phyloP scores from a whole-genome alignment of 2,113 vertebrate genomes.

The Malaclemys terrapin region DNA sequence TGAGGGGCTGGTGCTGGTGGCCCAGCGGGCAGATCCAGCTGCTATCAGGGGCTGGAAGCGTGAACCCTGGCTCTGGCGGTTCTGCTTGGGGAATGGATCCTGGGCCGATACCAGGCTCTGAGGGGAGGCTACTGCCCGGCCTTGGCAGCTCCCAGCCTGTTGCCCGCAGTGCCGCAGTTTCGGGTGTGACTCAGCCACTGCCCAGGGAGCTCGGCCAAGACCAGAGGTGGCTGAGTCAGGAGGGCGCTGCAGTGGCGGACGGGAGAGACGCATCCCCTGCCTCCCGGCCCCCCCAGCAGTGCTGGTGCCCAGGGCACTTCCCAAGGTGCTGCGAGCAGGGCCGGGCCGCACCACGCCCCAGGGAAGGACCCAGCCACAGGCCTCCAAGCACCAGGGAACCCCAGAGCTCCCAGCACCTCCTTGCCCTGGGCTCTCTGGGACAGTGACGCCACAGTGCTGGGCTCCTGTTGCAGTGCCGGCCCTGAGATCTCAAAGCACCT shows the following conservation, averaged over 20 bases:
- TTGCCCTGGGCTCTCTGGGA: no score
- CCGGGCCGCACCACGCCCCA: background rate
- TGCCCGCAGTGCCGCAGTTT: background rate
- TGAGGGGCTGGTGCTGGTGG: background rate
- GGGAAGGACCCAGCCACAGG: background rate
- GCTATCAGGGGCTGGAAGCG: background rate
- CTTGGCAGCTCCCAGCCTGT: background rate
- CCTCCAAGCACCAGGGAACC: background rate
- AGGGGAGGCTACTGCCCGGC: background rate
- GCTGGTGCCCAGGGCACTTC: background rate
- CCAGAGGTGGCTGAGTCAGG: background rate
- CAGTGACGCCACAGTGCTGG: no score
- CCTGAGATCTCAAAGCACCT: background rate
- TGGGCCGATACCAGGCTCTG: background rate
- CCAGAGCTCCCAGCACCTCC: background rate
- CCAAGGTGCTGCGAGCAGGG: background rate
- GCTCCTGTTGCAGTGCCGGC: background rate
- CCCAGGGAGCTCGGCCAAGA: background rate
- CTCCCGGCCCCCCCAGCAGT: background rate
- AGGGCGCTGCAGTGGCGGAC: background rate
- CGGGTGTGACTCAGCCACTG: background rate
- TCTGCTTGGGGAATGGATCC: background rate
- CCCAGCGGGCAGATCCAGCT: no score
- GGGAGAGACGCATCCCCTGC: background rate
- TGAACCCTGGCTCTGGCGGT: no score